Evolutionary conservation across 2,113 vertebrate species (phyloP).

Genomic region (Nycticebus coucang): DNA sequence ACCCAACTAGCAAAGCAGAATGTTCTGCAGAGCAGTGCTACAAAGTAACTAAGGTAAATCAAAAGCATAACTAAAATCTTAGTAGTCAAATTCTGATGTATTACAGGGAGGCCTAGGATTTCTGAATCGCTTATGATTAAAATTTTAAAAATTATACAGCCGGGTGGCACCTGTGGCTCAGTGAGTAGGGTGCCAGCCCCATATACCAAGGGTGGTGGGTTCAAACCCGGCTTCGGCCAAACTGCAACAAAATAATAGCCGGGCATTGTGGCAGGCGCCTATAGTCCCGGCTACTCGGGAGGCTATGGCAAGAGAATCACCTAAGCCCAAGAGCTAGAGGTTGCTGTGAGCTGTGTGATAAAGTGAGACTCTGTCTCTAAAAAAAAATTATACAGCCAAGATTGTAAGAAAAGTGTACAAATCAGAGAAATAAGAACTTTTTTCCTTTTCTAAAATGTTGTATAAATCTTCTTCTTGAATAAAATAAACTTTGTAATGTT

Average conservation of each 20-base stretch:
- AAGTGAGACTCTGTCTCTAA: no score
- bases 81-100: background rate
- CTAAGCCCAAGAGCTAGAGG: no score
- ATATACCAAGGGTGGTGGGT: no score
- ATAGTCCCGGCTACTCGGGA: no score
- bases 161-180: no score
- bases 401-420: background rate
- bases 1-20: slow-evolving; percentile 98
- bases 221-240: no score
- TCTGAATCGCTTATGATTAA: background rate
- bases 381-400: background rate
- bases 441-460: background rate
- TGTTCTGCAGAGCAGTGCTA: slow-evolving; percentile 99
- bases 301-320: no score
- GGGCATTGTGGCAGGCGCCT: no score
- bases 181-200: no score
- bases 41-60: slow-evolving; percentile 91
- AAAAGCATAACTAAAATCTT: slow-evolving; percentile 10
- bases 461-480: background rate
- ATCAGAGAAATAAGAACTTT: background rate
- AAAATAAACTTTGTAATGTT: slow-evolving; percentile 10
- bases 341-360: no score
- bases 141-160: background rate
- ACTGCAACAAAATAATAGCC: no score
- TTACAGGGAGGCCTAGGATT: background rate